phyloP scores from a whole-genome alignment of 2,113 vertebrate genomes.

The Donacobius atricapilla region DNA sequence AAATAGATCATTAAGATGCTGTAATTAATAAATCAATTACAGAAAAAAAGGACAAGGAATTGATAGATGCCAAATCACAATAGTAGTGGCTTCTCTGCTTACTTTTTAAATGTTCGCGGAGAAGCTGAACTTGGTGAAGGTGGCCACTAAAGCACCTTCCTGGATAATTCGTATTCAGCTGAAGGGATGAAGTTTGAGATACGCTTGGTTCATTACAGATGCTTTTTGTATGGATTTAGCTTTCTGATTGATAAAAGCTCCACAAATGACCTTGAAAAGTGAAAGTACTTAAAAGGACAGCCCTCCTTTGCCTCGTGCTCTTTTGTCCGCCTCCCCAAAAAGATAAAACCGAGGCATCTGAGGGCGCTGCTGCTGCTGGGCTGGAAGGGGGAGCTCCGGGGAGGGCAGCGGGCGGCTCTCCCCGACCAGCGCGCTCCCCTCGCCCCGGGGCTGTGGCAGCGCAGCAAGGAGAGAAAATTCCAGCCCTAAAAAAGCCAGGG shows the following conservation, averaged over 20 bases:
- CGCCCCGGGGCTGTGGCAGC: background rate
- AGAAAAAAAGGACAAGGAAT: constrained; percentile 11
- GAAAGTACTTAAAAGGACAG: background rate
- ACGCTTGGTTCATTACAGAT: constrained; percentile 27
- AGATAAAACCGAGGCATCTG: background rate
- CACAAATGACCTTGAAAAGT: constrained; percentile 46
- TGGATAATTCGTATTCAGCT: constrained; percentile 59
- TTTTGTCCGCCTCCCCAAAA: background rate
- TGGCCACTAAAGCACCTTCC: constrained; percentile 45
- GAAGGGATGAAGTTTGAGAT: constrained; percentile 9
- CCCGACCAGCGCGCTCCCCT: background rate
- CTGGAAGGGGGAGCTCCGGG: background rate
- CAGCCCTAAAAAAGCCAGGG: background rate
- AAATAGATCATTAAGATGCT: constrained; percentile 81
- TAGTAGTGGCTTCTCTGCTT: constrained; percentile 20
- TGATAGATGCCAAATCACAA: constrained; percentile 65
- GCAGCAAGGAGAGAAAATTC: background rate
- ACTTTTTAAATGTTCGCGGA: constrained; percentile 13
- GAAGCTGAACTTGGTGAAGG: constrained; percentile 28
- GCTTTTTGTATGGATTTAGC: constrained; percentile 37
- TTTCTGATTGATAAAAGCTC: constrained; percentile 47
- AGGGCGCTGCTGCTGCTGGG: background rate
- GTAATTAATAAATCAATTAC: constrained; percentile 79
- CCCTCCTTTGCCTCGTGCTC: background rate
- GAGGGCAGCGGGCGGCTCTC: background rate